Evolutionary conservation across 2,113 vertebrate species (phyloP), one percentile per base, ranked within the genome.

Genomic region (Melanerpes aurifrons): DNA sequence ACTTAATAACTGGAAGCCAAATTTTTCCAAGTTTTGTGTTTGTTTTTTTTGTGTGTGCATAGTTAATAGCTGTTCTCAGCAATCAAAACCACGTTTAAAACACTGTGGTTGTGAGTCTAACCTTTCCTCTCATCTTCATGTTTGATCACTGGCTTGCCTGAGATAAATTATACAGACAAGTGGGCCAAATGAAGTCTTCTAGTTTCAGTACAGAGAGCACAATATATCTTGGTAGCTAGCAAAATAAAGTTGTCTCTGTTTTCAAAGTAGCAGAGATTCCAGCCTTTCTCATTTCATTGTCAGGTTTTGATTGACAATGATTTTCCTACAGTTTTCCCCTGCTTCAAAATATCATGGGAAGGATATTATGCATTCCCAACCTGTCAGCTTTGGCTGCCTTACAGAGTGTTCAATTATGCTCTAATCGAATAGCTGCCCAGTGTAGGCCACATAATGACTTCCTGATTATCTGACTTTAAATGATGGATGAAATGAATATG

Each of bases 401-500:
- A 98, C 97, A 96, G 97, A 98, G 98, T 98, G 98, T 98, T 99
- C 99, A 99, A 99, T 99, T 99, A 99, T 94, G 96, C 98, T 97
- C 97, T 98, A 98, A 99, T 99, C 98, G 98, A 99, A 98, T 98
- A 98, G 98, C 98, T 98, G 98, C 98, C 98, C 98, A 98, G 97
- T 99, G 98, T 98, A 98, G 98, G 98, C 98, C 98, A 98, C 98
- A 98, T 99, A 99, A 99, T 99, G 98, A 99, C 98, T 99, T 99
- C 98, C 98, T 99, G 99, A 99, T 99, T 99, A 99, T 99, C 98
- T 99, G 98, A 98, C 98, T 99, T 99, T 98, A 99, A 98, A 98
- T 99, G 99, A 99, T 99, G 98, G 99, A 99, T 99, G 98, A 99
- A 99, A 99, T 99, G 98, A 99, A 99, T 99, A 99, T 99, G 98